Evolutionary conservation across 2,888 invertebrate genomes (phyloP).

Genomic region (Hymenopus coronatus): DNA sequence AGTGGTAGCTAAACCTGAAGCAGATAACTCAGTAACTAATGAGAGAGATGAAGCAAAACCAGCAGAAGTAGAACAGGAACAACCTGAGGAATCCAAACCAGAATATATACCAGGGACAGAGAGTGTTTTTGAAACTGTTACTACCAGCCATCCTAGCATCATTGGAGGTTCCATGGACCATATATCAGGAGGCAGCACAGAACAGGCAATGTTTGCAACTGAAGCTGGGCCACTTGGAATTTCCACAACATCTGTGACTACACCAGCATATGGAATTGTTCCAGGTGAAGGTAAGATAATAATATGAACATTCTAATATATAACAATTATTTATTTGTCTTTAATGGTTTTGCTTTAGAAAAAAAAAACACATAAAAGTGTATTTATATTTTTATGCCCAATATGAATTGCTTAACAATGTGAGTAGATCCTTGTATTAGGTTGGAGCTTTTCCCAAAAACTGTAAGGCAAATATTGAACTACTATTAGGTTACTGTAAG

Average conservation of each 20-base stretch:
- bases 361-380: not conserved
- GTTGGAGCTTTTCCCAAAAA: not conserved
- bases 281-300: slow-evolving; percentile 39
- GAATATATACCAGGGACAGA: slow-evolving; percentile 10
- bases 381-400: not conserved
- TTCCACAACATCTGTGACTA: slow-evolving; percentile 12
- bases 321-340: not conserved
- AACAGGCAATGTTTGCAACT: not conserved
- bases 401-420: not conserved
- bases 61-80: slow-evolving; percentile 15
- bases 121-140: not conserved
- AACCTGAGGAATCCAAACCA: not conserved
- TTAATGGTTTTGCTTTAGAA: not conserved
- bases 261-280: slow-evolving; percentile 32
- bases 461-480: no score
- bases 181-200: not conserved
- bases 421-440: not conserved
- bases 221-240: slow-evolving; percentile 25
- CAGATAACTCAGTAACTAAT: slow-evolving; percentile 35
- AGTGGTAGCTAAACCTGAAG: not conserved
- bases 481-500: no score
- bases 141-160: not conserved
- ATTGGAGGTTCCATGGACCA: not conserved
- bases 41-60: slow-evolving; percentile 36
- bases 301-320: not conserved